Base-by-base conservation (phyloP, 2,888 invertebrate genomes). In the Thecocarcelia acutangulata region DNA sequence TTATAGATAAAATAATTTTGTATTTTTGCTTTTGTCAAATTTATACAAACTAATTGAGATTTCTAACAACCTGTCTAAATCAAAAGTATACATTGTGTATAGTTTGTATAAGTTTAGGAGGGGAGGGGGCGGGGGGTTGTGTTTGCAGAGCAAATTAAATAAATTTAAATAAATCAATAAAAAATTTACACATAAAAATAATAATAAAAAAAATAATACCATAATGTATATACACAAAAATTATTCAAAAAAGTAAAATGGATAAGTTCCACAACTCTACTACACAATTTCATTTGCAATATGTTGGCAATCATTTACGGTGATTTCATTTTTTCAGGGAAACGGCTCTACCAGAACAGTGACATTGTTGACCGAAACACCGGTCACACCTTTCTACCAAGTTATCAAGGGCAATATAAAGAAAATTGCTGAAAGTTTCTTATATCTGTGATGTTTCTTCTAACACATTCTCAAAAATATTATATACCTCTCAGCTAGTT, bases 11-110 rank as follows among this genome's bases (percentile, higher is more conserved):
- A 52, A 52, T 33, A 64, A 13, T 19, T 56, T 59, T 58, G 19
- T n/a, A 56, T 12, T 37, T 63, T 48, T 46, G 33, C 52, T 24
- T 21, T 13, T 33, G 19, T 56, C 21, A 11, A n/a, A 37, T 50
- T 56, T 52, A 44, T 69, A 70, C 58, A 74, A 82, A 78, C 37
- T 70, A 74, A 74, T 52, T 66, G 74, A 78, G 52, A 78, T 74
- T 69, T 69, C 63, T 73, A 72, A 63, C 11, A 70, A 70, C 19
- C 19, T 40, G 64, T 24, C 19, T 40, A 73, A 58, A 44, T 24
- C 50, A 15, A 68, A 17, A 28, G 58, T 78, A 72, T 64, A 78
- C 58, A 66, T 66, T 68, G 40, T 63, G 48, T 58, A 28, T 64
- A 37, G 33, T 33, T 8, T 33, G 33, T 1, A 33, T 33, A 33